A percentile compares a stretch with the other conserved stretches of the same genome.
These are phyloP conservation scores for Yponomeuta evonymella DNA, from an alignment of 2,888 invertebrate genomes.

Conservation along the genomic window DNA sequence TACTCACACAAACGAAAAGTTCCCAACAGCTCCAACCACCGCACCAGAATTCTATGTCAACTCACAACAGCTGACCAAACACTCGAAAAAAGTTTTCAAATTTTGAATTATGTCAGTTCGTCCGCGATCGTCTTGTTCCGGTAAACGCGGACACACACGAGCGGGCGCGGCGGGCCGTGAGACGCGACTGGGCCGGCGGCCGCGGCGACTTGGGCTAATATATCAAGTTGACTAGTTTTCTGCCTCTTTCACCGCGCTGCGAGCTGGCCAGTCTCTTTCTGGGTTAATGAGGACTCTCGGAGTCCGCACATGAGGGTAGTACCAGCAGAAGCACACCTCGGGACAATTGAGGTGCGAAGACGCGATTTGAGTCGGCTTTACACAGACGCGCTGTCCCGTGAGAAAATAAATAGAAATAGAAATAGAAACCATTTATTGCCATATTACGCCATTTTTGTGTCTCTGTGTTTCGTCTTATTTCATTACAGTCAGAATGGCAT, in stretches of 20 bases:
- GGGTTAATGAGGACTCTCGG: constrained; percentile 12
- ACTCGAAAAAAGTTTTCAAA: neutral
- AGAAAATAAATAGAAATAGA: too few species aligned
- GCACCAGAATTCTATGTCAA: constrained; percentile 3
- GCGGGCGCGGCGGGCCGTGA: neutral
- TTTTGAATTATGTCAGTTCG: neutral
- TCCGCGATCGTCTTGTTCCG: neutral
- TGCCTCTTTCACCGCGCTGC: constrained; percentile 12
- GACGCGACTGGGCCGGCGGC: constrained; percentile 3
- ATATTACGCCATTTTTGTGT: too few species aligned
- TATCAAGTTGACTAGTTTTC: constrained; percentile 12
- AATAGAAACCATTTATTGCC: too few species aligned
- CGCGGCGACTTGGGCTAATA: neutral
- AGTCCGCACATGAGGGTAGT: neutral
- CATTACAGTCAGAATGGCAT: too few species aligned
- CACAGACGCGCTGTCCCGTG: too few species aligned
- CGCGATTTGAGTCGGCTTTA: too few species aligned
- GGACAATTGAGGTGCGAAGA: neutral
- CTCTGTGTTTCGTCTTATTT: too few species aligned
- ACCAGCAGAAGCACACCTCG: neutral
- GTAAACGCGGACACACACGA: neutral
- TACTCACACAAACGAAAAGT: constrained; percentile 8
- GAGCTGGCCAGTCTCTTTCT: constrained; percentile 13
- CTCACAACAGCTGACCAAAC: neutral
- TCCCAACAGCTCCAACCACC: neutral